Conservation (phyloP, 2,113 vertebrate species). For the Zapus hudsonius region DNA sequence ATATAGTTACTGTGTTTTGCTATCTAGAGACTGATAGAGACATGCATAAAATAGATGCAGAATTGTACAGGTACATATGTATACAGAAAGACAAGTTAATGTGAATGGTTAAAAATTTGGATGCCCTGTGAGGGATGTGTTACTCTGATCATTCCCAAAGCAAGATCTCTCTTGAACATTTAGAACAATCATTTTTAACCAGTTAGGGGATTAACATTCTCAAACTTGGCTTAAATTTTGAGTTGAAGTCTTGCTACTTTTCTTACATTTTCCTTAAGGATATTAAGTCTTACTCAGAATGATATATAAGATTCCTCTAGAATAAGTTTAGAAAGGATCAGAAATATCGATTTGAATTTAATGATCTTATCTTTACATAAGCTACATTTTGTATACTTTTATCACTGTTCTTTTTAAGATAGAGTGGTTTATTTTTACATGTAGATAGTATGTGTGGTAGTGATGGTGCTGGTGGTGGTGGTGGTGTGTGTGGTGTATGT, state of each 20-base stretch:
- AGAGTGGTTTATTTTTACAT: conserved; percentile 5
- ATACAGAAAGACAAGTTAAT: no score
- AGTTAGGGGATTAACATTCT: conserved; percentile 14
- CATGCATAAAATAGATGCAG: not conserved
- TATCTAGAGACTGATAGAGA: conserved; percentile 18
- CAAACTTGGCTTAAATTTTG: not conserved
- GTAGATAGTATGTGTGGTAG: no score
- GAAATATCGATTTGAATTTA: not conserved
- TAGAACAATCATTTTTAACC: not conserved
- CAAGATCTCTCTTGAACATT: conserved; percentile 15
- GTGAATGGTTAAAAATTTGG: no score
- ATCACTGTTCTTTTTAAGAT: not conserved
- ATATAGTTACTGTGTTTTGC: not conserved
- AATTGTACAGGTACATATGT: not conserved
- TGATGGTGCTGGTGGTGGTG: no score
- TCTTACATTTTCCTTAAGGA: not conserved
- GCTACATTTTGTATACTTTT: conserved; percentile 44
- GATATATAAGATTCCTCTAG: not conserved
- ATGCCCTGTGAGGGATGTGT: no score
- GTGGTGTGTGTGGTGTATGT: no score
- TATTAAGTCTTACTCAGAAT: not conserved
- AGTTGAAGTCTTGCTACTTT: conserved; percentile 1
- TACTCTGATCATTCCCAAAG: not conserved
- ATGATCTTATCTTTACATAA: no score
- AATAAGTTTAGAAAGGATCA: not conserved